phyloP scores from a whole-genome alignment of 2,888 invertebrate species.

The Mesochorus sp. region DNA sequence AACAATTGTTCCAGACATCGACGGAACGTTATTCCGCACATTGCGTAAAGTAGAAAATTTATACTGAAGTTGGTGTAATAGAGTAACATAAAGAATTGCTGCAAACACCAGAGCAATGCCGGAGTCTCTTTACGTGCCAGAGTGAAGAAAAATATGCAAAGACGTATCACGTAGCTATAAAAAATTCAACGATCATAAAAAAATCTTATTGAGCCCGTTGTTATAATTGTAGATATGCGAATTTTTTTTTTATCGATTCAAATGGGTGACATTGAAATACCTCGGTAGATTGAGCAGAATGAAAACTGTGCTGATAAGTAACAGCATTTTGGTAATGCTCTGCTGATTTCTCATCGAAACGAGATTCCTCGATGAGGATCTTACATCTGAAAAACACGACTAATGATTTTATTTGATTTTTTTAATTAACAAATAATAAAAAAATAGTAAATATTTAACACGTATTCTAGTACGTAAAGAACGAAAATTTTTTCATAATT shows the following conservation, averaged over 20 bases:
- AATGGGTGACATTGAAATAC: constrained; percentile 74
- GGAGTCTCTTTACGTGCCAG: constrained; percentile 81
- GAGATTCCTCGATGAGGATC: constrained; percentile 81
- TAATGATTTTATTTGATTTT: neutral
- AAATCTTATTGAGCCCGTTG: no score
- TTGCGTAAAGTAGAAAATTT: constrained; percentile 86
- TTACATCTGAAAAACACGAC: constrained; percentile 79
- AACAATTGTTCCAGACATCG: constrained; percentile 83
- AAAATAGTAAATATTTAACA: neutral
- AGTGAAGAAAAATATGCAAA: constrained; percentile 83
- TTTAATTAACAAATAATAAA: neutral
- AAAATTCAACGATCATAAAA: neutral
- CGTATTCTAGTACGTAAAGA: no score
- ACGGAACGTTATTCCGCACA: constrained; percentile 85
- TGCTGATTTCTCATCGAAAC: constrained; percentile 83
- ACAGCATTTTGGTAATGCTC: constrained; percentile 86
- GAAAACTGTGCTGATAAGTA: constrained; percentile 87
- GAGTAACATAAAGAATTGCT: constrained; percentile 85
- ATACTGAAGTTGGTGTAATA: constrained; percentile 87
- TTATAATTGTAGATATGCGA: neutral
- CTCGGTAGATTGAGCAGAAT: constrained; percentile 86
- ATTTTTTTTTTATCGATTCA: neutral
- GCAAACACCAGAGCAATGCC: constrained; percentile 83
- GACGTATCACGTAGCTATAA: constrained; percentile 84
- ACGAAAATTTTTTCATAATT: no score